phyloP scores from a whole-genome alignment of 2,888 invertebrate genomes.

The Herminia tarsipennalis region DNA sequence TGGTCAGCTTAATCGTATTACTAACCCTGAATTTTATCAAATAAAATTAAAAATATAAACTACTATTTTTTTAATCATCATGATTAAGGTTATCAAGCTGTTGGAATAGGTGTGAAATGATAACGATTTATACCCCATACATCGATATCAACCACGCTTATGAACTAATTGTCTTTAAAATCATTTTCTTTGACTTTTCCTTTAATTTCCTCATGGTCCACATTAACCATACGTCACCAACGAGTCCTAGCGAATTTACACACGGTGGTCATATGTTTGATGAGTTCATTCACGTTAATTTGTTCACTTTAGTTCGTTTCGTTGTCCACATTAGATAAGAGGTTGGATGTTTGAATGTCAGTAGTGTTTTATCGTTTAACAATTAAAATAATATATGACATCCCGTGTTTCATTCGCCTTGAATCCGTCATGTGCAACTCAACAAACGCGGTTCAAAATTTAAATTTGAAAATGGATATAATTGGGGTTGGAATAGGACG shows the following conservation, averaged over 20 bases:
- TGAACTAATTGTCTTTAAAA: slow-evolving; percentile 23
- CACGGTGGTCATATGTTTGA: slow-evolving; percentile 86
- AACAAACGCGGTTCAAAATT: slow-evolving; percentile 66
- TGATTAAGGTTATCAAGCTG: slow-evolving; percentile 13
- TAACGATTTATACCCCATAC: slow-evolving; percentile 3
- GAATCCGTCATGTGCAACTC: slow-evolving; percentile 86
- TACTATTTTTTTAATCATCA: too few species aligned
- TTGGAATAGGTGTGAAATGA: slow-evolving; percentile 9
- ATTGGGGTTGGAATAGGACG: slow-evolving; percentile 80
- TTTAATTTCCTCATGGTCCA: slow-evolving; percentile 51
- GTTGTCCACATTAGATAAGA: slow-evolving; percentile 75
- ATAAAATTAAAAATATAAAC: too few species aligned
- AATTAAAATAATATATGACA: slow-evolving; percentile 85
- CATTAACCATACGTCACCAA: slow-evolving; percentile 58
- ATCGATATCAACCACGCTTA: slow-evolving; percentile 38
- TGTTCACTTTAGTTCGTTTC: slow-evolving; percentile 78
- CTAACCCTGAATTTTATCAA: neutral
- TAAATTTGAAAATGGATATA: slow-evolving; percentile 54
- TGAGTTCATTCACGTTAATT: slow-evolving; percentile 77
- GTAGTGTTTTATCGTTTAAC: slow-evolving; percentile 80
- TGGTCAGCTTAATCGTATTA: slow-evolving; percentile 10
- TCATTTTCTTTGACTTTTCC: slow-evolving; percentile 29
- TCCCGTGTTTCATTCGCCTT: slow-evolving; percentile 86
- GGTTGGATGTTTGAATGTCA: slow-evolving; percentile 81
- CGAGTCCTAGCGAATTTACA: slow-evolving; percentile 84